Percentiles rank a stretch among this genome's conserved stretches.
These are phyloP conservation scores for Theretra japonica DNA, from an alignment of 2,888 invertebrate species.

Conservation along the genomic window DNA sequence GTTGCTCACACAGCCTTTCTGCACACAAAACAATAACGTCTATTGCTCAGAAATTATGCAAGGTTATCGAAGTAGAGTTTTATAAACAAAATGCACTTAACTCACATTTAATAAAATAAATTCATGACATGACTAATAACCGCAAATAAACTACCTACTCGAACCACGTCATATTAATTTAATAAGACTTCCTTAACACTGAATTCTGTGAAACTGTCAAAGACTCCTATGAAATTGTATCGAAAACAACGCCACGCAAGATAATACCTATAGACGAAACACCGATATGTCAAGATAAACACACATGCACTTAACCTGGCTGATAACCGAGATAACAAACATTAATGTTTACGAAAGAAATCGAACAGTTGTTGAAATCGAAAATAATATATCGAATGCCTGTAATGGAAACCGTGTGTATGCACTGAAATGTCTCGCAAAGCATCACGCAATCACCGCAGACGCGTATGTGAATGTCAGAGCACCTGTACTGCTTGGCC, in stretches of 20 bases:
- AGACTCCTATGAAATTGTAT: background rate
- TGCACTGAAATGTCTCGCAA: constrained; percentile 44
- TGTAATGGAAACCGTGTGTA: constrained; percentile 26
- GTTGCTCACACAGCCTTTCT: constrained; percentile 55
- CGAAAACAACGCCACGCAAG: constrained; percentile 3
- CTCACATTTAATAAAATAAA: constrained; percentile 6
- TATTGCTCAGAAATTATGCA: constrained; percentile 21
- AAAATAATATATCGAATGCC: constrained; percentile 19
- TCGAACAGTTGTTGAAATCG: constrained; percentile 34
- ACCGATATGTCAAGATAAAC: constrained; percentile 50
- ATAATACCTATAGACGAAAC: constrained; percentile 33
- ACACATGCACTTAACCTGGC: constrained; percentile 37
- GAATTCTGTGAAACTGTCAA: background rate
- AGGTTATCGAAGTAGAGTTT: constrained; percentile 1
- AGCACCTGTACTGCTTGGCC: constrained; percentile 81
- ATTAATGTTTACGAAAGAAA: constrained; percentile 19
- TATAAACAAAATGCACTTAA: constrained; percentile 17
- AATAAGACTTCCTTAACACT: background rate
- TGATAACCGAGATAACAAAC: constrained; percentile 47
- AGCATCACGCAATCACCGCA: constrained; percentile 48
- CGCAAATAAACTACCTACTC: background rate
- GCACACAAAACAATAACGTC: constrained; percentile 50
- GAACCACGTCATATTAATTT: background rate
- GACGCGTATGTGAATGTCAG: constrained; percentile 41
- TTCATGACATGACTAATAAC: background rate